These are phyloP conservation scores for Ginglymostoma cirratum DNA, from an alignment of 2,113 vertebrate genomes.

Conservation along the genomic window DNA sequence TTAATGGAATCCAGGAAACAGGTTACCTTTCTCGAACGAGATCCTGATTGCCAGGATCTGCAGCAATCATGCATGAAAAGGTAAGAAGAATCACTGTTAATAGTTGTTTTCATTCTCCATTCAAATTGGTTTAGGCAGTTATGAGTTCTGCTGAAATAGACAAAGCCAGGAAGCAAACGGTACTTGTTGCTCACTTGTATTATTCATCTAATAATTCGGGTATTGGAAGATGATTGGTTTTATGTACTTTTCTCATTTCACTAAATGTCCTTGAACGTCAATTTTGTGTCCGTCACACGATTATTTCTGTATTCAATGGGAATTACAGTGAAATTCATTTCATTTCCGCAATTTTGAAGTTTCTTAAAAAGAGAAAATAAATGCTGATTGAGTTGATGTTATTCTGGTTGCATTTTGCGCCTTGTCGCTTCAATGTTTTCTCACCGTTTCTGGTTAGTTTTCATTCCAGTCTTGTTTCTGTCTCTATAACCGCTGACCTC, in stretches of 20 bases:
- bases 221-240: not conserved
- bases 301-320: not conserved
- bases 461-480: not conserved
- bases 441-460: not conserved
- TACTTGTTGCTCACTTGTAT: not conserved
- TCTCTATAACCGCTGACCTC: not conserved
- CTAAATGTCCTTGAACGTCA: not conserved
- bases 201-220: not conserved
- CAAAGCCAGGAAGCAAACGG: not conserved
- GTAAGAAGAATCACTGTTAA: not conserved
- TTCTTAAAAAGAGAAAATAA: no score
- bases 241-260: not conserved
- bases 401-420: not conserved
- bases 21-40: conserved; percentile 13
- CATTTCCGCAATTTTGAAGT: not conserved
- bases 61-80: not conserved
- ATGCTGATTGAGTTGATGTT: not conserved
- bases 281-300: not conserved
- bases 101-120: not conserved
- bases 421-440: not conserved
- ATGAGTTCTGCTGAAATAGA: not conserved
- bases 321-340: not conserved
- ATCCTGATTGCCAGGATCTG: not conserved
- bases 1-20: not conserved
- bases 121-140: not conserved